phyloP scores from a whole-genome alignment of 2,888 invertebrate species.

The Venusia cambrica region DNA sequence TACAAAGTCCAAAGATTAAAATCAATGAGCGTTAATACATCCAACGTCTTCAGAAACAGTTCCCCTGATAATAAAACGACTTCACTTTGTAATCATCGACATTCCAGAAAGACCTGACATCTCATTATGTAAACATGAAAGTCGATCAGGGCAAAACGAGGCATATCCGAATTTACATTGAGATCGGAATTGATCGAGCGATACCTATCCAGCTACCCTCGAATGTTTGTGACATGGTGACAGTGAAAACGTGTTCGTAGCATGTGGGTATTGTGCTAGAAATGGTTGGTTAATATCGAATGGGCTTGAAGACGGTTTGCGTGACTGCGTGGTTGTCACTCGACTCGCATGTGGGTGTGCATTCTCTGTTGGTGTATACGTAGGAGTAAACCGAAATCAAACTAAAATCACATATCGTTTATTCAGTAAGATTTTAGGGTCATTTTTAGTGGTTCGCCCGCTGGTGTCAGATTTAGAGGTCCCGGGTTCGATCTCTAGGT shows the following conservation, averaged over 20 bases:
- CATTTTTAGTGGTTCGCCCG: no score
- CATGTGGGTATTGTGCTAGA: conserved; percentile 7
- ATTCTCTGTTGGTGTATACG: no score
- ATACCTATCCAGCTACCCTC: conserved; percentile 13
- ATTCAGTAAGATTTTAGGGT: no score
- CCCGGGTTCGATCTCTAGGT: no score
- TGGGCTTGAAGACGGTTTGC: conserved; percentile 26
- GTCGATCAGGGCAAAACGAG: conserved; percentile 18
- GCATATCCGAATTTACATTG: conserved; percentile 23
- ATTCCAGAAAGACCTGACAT: conserved; percentile 14
- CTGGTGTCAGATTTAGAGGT: no score
- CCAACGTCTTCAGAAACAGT: no score
- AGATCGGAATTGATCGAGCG: conserved; percentile 19
- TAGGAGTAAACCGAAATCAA: no score
- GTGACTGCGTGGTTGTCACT: conserved; percentile 25
- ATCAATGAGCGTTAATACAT: no score
- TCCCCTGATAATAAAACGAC: no score
- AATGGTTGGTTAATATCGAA: conserved; percentile 18
- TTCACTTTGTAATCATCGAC: conserved; percentile 12
- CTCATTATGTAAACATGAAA: conserved; percentile 22
- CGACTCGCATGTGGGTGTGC: conserved; percentile 22
- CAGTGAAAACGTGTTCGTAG: conserved; percentile 21
- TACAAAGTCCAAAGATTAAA: not conserved
- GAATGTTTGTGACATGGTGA: conserved; percentile 21
- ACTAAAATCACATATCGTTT: no score